phyloP scores from a whole-genome alignment of 1,140 invertebrate genomes.

The Sitobion miscanthi region DNA sequence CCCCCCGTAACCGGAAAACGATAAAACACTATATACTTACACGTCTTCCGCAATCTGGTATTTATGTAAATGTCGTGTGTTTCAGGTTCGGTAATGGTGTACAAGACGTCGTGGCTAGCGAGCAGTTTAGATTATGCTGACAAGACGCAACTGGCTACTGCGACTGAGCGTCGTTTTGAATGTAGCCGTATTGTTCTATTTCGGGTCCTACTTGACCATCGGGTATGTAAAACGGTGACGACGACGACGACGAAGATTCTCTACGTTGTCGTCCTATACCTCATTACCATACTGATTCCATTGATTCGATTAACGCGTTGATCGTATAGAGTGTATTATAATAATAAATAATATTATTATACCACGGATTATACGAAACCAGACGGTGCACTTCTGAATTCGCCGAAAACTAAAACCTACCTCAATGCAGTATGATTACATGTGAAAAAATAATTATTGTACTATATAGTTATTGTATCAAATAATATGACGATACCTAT shows the following conservation, averaged over 20 bases:
- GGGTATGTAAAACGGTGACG: slow-evolving; percentile 48
- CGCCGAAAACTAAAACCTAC: too few relatives aligned
- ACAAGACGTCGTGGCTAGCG: slow-evolving; percentile 50
- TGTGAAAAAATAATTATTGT: too few relatives aligned
- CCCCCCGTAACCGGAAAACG: not conserved
- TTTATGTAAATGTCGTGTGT: slow-evolving; percentile 14
- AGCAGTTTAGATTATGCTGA: slow-evolving; percentile 56
- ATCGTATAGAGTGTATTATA: not conserved
- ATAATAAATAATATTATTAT: too few relatives aligned
- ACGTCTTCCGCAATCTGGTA: not conserved
- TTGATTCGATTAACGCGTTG: not conserved
- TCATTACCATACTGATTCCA: not conserved
- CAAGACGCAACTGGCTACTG: slow-evolving; percentile 73
- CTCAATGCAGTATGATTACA: too few relatives aligned
- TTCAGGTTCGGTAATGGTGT: slow-evolving; percentile 56
- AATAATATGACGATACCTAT: too few relatives aligned
- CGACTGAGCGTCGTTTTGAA: slow-evolving; percentile 77
- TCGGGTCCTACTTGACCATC: slow-evolving; percentile 67
- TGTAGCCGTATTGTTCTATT: slow-evolving; percentile 73
- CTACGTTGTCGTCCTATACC: not conserved
- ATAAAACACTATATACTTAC: not conserved
- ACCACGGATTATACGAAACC: too few relatives aligned
- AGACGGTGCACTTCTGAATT: too few relatives aligned
- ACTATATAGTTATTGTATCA: too few relatives aligned
- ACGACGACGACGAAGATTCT: not conserved